Evolutionary conservation across 2,113 vertebrate genomes (phyloP).

Genomic region (Pao palembangensis): DNA sequence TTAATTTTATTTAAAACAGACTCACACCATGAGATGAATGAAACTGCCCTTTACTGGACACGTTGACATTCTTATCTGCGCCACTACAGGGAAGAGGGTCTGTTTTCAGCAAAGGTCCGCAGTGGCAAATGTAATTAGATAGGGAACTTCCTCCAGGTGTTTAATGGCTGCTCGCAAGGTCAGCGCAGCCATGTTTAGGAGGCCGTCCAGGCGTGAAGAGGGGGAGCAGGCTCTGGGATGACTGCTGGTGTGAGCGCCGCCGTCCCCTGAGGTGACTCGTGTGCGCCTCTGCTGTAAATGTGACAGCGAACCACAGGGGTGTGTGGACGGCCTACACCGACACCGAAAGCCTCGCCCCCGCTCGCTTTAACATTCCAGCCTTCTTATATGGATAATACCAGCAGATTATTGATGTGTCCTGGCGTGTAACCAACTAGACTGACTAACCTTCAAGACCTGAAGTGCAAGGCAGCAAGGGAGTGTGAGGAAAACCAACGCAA

Average conservation of each 20-base stretch:
- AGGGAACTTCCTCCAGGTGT: slow-evolving; percentile 72
- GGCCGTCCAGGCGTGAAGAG: slow-evolving; percentile 62
- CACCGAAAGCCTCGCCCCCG: slow-evolving; percentile 46
- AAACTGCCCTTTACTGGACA: slow-evolving; percentile 46
- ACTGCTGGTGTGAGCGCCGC: slow-evolving; percentile 54
- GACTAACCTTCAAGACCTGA: slow-evolving; percentile 55
- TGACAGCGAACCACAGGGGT: slow-evolving; percentile 67
- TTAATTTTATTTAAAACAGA: too few relatives aligned
- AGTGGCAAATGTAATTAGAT: slow-evolving; percentile 73
- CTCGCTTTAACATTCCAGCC: slow-evolving; percentile 12
- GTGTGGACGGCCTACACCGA: slow-evolving; percentile 50
- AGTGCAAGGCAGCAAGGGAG: slow-evolving; percentile 38
- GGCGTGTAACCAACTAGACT: slow-evolving; percentile 40
- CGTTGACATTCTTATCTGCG: slow-evolving; percentile 37
- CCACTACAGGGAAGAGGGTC: slow-evolving; percentile 33
- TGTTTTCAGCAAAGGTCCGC: slow-evolving; percentile 52
- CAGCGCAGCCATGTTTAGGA: slow-evolving; percentile 72
- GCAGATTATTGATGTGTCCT: slow-evolving; percentile 57
- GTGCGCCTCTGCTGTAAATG: slow-evolving; percentile 57
- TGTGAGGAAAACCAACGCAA: slow-evolving; percentile 59
- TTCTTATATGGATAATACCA: slow-evolving; percentile 64
- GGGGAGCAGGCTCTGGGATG: slow-evolving; percentile 43
- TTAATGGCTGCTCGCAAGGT: slow-evolving; percentile 74
- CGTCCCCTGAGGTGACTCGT: slow-evolving; percentile 53
- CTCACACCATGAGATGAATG: slow-evolving; percentile 24